These are phyloP conservation scores for Epizoanthus scotinus DNA, from an alignment of 92 coral and sea anemone species.

Conservation along the genomic window DNA sequence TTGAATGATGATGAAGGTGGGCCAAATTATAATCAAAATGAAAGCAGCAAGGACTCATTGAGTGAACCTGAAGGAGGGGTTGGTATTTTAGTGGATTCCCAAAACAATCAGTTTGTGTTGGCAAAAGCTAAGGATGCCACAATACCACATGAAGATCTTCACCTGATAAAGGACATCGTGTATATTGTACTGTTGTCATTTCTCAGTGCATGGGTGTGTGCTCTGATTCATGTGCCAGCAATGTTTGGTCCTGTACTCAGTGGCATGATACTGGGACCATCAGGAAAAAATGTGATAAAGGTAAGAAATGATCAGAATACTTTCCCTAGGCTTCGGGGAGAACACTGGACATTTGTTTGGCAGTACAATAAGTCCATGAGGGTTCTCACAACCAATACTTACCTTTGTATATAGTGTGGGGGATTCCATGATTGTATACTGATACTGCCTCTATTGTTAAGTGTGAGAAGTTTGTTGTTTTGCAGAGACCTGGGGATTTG, in stretches of 20 bases:
- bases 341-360: too few relatives aligned
- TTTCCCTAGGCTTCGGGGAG: too few relatives aligned
- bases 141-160: slow-evolving; percentile 93
- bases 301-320: slow-evolving; percentile 37
- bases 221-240: slow-evolving; percentile 78
- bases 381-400: too few relatives aligned
- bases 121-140: slow-evolving; percentile 97
- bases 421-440: too few relatives aligned
- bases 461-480: too few relatives aligned
- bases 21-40: slow-evolving; percentile 14
- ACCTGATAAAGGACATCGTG: slow-evolving; percentile 86
- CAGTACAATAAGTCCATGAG: too few relatives aligned
- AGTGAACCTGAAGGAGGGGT: slow-evolving; percentile 57
- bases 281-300: slow-evolving; percentile 89
- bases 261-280: slow-evolving; percentile 95
- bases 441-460: too few relatives aligned
- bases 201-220: slow-evolving; percentile 78
- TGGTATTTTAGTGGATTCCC: slow-evolving; percentile 92
- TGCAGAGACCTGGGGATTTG: too few relatives aligned
- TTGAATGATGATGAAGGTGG: slow-evolving; percentile 59
- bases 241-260: slow-evolving; percentile 98
- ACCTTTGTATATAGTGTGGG: too few relatives aligned
- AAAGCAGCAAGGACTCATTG: slow-evolving; percentile 30
- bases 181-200: slow-evolving; percentile 78
- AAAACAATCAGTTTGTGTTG: slow-evolving; percentile 91